A percentile compares a stretch with the other conserved stretches of the same genome.
Evolutionary conservation across 2,113 vertebrate species (phyloP).

Genomic region (Cervus canadensis): DNA sequence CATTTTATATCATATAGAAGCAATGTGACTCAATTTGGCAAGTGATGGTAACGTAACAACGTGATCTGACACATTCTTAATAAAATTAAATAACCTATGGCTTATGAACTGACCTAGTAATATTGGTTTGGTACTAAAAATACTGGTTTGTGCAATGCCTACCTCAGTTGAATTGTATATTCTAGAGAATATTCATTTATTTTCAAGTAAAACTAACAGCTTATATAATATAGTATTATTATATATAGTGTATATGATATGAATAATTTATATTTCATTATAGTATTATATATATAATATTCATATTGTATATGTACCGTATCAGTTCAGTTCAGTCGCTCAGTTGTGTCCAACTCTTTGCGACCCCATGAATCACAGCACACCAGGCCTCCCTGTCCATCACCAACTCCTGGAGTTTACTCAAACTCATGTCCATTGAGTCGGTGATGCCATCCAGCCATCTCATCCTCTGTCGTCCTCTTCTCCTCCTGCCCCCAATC

Average conservation of each 20-base stretch:
- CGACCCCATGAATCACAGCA: fast-evolving
- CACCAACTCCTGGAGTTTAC: no score
- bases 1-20: neutral
- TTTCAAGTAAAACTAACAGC: neutral
- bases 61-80: neutral
- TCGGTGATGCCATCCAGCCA: no score
- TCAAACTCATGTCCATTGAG: no score
- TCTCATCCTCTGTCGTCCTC: no score
- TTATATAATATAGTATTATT: neutral
- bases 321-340: no score
- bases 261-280: neutral
- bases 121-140: neutral
- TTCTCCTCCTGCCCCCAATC: no score
- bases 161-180: neutral
- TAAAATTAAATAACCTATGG: neutral
- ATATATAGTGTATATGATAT: neutral
- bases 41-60: neutral
- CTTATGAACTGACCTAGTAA: neutral
- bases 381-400: no score
- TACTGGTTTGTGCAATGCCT: neutral
- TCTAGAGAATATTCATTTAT: neutral
- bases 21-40: neutral
- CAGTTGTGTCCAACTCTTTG: no score
- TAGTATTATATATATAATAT: neutral
- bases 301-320: neutral